Evolutionary conservation across 1,140 invertebrate species (phyloP), one percentile per base, ranked within the genome.

Genomic region (Meloidogyne hapla): DNA sequence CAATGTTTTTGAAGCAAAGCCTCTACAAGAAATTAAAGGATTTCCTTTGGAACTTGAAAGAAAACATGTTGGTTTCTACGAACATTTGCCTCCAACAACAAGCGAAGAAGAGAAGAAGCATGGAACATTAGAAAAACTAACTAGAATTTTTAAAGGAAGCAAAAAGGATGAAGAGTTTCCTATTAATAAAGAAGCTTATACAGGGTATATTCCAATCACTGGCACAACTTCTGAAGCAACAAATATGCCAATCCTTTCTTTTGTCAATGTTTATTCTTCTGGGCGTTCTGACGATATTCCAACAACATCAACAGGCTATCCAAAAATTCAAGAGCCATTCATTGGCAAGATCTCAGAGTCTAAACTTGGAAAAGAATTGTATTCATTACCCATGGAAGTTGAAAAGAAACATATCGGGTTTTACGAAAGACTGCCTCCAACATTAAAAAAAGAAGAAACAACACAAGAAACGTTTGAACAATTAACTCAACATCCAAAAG

Each of bases 241-340:
- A 13, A 8, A 18, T 1, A n/a, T 15, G 18, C 61, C 71, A 18
- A 21, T 77, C 13, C 15, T 64, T 13, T n/a, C 65, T 21, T 18
- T 33, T 10, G 77, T 78, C 15, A 26, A 2, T 63, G 77, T 65
- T 40, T 79, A 79, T 25, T 48, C 78, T 9, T 74, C 77, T 40
- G 77, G 78, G 8, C 18, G 62, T 38, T 65, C 66, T 45, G 77
- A 79, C 45, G 45, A 72, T 23, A 18, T 10, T n/a, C 3, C 2
- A 33, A 56, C 45, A 33, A 23, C 38, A 33, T n/a, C 33, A 3
- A 8, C 65, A 42, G 65, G 23, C 23, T 67, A 5, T 23, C 21
- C 65, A 42, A 67, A n/a, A n/a, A 42, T n/a, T 67, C n/a, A 67
- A 21, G 21, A 18, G 9, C 65, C 5, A 8, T 67, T 67, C n/a